These are phyloP conservation scores for Nannospalax galili DNA, from an alignment of 2,113 vertebrate species.

Conservation along the genomic window DNA sequence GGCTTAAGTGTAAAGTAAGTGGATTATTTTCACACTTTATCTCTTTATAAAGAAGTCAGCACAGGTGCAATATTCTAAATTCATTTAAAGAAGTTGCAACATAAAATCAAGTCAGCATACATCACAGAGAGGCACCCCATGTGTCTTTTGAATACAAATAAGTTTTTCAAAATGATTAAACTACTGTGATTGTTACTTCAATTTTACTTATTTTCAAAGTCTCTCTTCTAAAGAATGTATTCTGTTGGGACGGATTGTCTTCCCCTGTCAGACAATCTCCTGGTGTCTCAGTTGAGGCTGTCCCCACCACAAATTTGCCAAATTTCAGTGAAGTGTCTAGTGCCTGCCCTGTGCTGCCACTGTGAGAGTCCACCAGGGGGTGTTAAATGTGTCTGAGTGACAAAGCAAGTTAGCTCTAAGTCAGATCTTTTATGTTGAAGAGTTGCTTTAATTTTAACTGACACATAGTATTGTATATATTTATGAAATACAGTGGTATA, in stretches of 20 bases:
- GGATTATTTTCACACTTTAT: constrained; percentile 53
- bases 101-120: neutral
- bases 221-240: neutral
- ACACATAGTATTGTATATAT: neutral
- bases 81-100: constrained; percentile 10
- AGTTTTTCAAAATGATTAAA: neutral
- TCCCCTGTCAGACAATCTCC: neutral
- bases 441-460: neutral
- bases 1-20: constrained; percentile 30
- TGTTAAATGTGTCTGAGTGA: neutral
- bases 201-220: neutral
- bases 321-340: neutral
- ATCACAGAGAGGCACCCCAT: neutral
- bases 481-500: neutral
- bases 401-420: neutral
- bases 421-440: neutral
- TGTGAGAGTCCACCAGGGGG: neutral
- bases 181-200: neutral
- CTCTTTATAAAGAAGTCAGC: constrained; percentile 47
- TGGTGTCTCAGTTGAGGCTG: neutral
- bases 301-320: neutral
- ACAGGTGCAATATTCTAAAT: constrained; percentile 30
- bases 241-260: neutral
- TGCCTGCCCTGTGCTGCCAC: neutral
- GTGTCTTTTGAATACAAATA: neutral